Base-by-base conservation (phyloP, 2,113 vertebrate species). In the Semnornis frantzii region DNA sequence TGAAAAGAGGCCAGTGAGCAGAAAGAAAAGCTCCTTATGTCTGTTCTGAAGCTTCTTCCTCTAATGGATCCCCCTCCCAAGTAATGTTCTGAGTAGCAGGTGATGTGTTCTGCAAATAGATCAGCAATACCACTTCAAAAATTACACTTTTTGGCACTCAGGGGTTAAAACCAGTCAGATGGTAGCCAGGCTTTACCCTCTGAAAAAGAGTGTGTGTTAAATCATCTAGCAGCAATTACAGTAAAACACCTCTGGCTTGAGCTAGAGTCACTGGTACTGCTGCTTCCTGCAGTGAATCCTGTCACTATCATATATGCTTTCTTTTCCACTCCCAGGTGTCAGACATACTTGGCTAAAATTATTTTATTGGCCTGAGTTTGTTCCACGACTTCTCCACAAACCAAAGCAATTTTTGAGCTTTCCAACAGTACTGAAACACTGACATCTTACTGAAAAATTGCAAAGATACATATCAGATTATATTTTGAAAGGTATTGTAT, bases 51-150 rank as follows among this genome's bases (percentile, higher is more conserved):
- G 74, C 30, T 82, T 82, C 77, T 95, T 79, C 93, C 82, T 78
- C 87, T 94, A 96, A 96, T 92, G 87, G 81, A 87, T 94, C 72
- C 58, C 64, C 76, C 89, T 92, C 88, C 87, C 81, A 84, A 66
- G 66, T 39, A 94, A 37, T 86, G 93, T 85, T 82, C 73, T 5
- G 0, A 92, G 75, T 91, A 52, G 60, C 65, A 92, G 65, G 81
- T 69, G 79, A 96, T 87, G 59, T 84, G 75, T 96, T 96, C 88
- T 90, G 94, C 96, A 96, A 95, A 96, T 89, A 96, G 85, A 96
- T 94, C 78, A 80, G 88, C 80, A 94, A 93, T 96, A 90, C 85
- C 84, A 78, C 74, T 92, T 94, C 28, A 78, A 83, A 94, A 96
- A 97, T 96, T 92, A 66, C 73, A 86, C 76, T 93, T 89, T 94